Evolutionary conservation across 2,113 vertebrate genomes (phyloP), one percentile per base, ranked within the genome.

Genomic region (Campylorhamphus procurvoides): DNA sequence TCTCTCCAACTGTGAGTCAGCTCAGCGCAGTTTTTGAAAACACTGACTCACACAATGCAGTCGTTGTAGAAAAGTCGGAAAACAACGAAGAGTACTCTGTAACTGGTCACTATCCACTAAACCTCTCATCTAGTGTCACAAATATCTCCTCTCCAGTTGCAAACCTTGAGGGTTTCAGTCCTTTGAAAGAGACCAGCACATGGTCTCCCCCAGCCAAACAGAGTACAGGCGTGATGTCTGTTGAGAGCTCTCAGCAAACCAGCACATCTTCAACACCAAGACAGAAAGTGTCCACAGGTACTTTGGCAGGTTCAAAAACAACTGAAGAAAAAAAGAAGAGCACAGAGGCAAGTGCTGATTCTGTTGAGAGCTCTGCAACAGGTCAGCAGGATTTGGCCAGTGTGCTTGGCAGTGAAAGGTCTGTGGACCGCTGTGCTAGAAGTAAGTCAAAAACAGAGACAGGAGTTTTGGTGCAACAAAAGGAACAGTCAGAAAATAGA

Each of bases 1-100:
- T 99, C 59, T 99, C 99, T 59, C 99, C 99, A 14, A 99, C 99
- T 4, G 99, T 99, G 94, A 99, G 99, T 96, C 99, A 99, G 96
- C 98, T 99, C 92, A 99, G 99, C 1, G 99, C 99, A 22, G 99
- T 99, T 22, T 99, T 99, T 93, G 99, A 99, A 97, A 99, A 98
- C 60, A 97, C 97, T 2, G 99, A 99, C 80, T 98, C 98, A 18
- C 97, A 98, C 29, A 97, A 91, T 12, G 67, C 97, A 50, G 79
- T 96, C 0, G 44, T 33, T 31, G 55, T 94, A 9, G 96, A 98
- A 84, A 98, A 98, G 93, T 97, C 98, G 2, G 98, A 98, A 56
- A 97, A 89, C 89, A 97, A 24, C 0, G 98, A 94, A 96, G 98
- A 92, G 77, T 98, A 96, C 96, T 99, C 97, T 66, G 98, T 98